Evolutionary conservation across 2,888 invertebrate species (phyloP).

Genomic region (Parnassius orleans): DNA sequence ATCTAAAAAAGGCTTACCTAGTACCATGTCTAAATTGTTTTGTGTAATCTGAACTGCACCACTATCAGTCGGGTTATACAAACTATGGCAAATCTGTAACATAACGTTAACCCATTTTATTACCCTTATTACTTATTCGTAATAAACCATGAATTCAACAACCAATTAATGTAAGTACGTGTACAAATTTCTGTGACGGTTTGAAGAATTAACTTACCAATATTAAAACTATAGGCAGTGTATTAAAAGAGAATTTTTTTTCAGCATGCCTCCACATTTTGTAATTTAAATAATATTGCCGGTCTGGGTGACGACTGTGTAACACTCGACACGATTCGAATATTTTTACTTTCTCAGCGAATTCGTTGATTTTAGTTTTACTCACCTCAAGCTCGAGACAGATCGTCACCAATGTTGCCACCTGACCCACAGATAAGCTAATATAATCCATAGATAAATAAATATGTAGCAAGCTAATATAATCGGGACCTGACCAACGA

Average conservation of each 20-base stretch:
- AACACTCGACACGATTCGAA: constrained; percentile 26
- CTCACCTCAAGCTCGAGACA: too few relatives aligned
- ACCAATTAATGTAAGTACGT: constrained; percentile 41
- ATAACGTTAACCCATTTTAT: constrained; percentile 53
- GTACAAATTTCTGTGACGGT: constrained; percentile 35
- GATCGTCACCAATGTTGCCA: too few relatives aligned
- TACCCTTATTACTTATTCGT: constrained; percentile 56
- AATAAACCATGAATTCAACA: constrained; percentile 68
- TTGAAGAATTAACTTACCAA: constrained; percentile 55
- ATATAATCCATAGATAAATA: too few relatives aligned
- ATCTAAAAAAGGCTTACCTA: constrained; percentile 82
- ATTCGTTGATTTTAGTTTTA: constrained; percentile 25
- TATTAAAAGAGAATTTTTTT: constrained; percentile 46
- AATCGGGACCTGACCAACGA: too few relatives aligned
- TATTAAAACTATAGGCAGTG: constrained; percentile 50
- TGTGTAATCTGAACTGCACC: constrained; percentile 90
- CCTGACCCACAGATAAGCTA: too few relatives aligned
- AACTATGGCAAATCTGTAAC: constrained; percentile 77
- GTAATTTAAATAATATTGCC: constrained; percentile 19
- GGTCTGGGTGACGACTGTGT: constrained; percentile 1
- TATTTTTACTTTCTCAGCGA: constrained; percentile 21
- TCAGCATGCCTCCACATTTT: constrained; percentile 15
- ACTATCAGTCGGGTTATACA: constrained; percentile 89
- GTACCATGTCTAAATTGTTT: constrained; percentile 90
- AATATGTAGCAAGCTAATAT: too few relatives aligned